Base-by-base conservation (phyloP, 2,113 vertebrate genomes). In the Pampusana beccarii region DNA sequence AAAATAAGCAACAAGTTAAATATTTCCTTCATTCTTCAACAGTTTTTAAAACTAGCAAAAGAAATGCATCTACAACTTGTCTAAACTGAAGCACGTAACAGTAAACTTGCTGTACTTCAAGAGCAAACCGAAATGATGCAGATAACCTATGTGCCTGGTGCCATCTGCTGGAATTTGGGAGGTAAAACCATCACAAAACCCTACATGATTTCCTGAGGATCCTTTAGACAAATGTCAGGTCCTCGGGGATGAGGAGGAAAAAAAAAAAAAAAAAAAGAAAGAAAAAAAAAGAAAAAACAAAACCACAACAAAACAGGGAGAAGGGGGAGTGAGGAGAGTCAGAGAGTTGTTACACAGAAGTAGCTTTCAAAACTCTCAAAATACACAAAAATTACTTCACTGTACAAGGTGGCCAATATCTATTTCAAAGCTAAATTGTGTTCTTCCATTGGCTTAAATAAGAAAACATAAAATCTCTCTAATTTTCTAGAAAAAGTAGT, bases 111-210 rank as follows among this genome's bases (percentile, higher is more conserved):
- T 6, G 42, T 2, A 38, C 28, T 42, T 60, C 15, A 53, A 77
- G 9, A 19, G 5, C 4, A 26, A 93, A 67, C 8, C 4, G 62
- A 77, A 44, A 31, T 11, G 34, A 5, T 3, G 31, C 8, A 38
- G 50, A 65, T 93, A 87, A 79, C 0, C 3, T 44, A 21, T 67
- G 86, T 42, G 93, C 79, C 44, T 54, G 92, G 50, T 96, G 97
- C 97, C 98, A 97, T 88, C 98, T 97, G 46, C 81, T 82, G 98
- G 97, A 62, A 65, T 13, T 15, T 79, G 13, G 19, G 40, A 26
- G 61, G 25, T 18, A 93, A 90, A 94, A 31, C 48, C 25, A 69
- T 10, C 42, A 28, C 21, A 80, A 86, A 19, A 26, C 25, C 6
- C 11, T 46, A 40, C 11, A 1, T 53, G 36, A 65, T 46, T 34